Evolutionary conservation across 2,113 vertebrate species (phyloP).

Genomic region (Eulemur macaco): DNA sequence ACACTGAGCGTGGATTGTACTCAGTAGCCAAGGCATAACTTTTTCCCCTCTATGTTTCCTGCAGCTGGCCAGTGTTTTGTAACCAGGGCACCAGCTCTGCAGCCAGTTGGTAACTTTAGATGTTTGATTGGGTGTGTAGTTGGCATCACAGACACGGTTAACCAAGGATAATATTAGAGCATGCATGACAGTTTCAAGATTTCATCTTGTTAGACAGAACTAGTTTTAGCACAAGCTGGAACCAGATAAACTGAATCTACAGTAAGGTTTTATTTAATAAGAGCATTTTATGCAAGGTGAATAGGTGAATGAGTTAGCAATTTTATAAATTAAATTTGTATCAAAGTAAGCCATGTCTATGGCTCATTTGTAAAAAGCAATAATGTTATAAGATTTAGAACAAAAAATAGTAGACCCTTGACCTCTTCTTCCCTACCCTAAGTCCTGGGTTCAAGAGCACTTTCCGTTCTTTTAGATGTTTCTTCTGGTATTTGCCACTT

Average conservation of each 20-base stretch:
- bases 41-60: slow-evolving; percentile 41
- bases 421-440: not conserved
- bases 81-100: slow-evolving; percentile 54
- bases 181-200: slow-evolving; percentile 41
- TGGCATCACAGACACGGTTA: slow-evolving; percentile 36
- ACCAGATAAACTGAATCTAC: slow-evolving; percentile 8
- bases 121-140: slow-evolving; percentile 54
- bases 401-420: not conserved
- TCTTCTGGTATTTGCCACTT: not conserved
- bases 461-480: not conserved
- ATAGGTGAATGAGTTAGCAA: not conserved
- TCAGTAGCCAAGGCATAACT: slow-evolving; percentile 53
- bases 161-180: slow-evolving; percentile 53
- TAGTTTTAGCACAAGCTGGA: slow-evolving; percentile 53
- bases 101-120: slow-evolving; percentile 25
- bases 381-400: not conserved
- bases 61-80: slow-evolving; percentile 63
- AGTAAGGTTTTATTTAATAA: slow-evolving; percentile 2
- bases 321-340: slow-evolving; percentile 12
- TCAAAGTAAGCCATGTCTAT: not conserved
- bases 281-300: not conserved
- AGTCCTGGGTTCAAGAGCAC: not conserved
- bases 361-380: not conserved
- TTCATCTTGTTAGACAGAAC: slow-evolving; percentile 23
- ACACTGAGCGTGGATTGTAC: slow-evolving; percentile 47